Percentiles rank a stretch among this genome's conserved stretches.
Evolutionary conservation across 2,113 vertebrate species (phyloP).

Genomic region (Charadrius vociferus): DNA sequence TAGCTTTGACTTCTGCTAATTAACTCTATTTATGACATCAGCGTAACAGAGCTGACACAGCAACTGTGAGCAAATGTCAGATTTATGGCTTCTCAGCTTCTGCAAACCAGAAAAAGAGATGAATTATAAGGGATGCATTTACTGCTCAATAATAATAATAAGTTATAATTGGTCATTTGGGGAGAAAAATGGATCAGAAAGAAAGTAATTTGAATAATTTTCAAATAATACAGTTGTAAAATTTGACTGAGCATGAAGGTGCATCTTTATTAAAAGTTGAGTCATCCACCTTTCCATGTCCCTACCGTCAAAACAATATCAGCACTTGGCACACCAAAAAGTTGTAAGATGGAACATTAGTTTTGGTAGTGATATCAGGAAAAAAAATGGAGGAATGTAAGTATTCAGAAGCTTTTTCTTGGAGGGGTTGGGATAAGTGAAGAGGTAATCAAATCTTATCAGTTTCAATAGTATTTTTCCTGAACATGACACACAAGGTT

Average conservation of each 20-base stretch:
- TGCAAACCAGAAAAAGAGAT: not conserved
- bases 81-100: not conserved
- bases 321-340: not conserved
- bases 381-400: not conserved
- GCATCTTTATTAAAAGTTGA: not conserved
- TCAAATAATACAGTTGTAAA: not conserved
- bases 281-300: not conserved
- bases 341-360: not conserved
- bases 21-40: not conserved
- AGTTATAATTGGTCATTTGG: not conserved
- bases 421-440: accelerated
- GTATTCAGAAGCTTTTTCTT: not conserved
- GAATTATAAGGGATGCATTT: not conserved
- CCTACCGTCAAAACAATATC: not conserved
- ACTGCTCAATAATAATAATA: not conserved
- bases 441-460: not conserved
- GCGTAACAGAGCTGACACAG: not conserved
- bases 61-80: not conserved
- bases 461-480: not conserved
- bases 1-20: not conserved
- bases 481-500: not conserved
- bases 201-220: slow-evolving; percentile 17
- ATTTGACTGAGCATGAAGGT: not conserved
- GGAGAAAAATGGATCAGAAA: slow-evolving; percentile 2
- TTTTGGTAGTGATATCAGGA: not conserved